Percentiles rank a stretch among this genome's conserved stretches.
These are phyloP conservation scores for Pteropus alecto DNA, from an alignment of 2,113 vertebrate species.

Conservation along the genomic window DNA sequence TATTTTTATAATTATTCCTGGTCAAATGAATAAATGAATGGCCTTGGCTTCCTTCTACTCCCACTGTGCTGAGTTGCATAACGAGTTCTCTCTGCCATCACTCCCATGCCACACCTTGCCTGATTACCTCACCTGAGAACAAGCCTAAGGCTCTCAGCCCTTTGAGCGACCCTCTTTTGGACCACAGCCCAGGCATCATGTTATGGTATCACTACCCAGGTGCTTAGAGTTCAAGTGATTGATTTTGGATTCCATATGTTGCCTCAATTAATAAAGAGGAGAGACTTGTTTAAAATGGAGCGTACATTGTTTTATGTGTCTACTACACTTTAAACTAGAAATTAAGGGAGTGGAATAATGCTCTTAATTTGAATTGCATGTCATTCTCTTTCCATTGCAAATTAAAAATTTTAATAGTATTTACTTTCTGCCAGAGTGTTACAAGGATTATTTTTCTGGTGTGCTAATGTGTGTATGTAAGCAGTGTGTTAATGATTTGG, in stretches of 20 bases:
- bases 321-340: not conserved
- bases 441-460: not conserved
- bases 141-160: not conserved
- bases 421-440: constrained; percentile 2
- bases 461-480: not conserved
- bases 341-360: not conserved
- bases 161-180: not conserved
- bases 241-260: not conserved
- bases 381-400: constrained; percentile 1
- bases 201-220: not conserved
- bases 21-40: not conserved
- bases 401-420: constrained; percentile 20
- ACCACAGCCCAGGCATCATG: not conserved
- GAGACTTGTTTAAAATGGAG: not conserved
- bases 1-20: not conserved
- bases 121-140: not conserved
- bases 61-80: not conserved
- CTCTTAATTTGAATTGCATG: not conserved
- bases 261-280: not conserved
- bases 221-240: not conserved
- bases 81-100: not conserved
- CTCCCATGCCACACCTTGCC: not conserved
- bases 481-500: not conserved
- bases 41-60: not conserved
- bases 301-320: not conserved